phyloP scores from a whole-genome alignment of 2,888 invertebrate species.

The Molorchus minor region DNA sequence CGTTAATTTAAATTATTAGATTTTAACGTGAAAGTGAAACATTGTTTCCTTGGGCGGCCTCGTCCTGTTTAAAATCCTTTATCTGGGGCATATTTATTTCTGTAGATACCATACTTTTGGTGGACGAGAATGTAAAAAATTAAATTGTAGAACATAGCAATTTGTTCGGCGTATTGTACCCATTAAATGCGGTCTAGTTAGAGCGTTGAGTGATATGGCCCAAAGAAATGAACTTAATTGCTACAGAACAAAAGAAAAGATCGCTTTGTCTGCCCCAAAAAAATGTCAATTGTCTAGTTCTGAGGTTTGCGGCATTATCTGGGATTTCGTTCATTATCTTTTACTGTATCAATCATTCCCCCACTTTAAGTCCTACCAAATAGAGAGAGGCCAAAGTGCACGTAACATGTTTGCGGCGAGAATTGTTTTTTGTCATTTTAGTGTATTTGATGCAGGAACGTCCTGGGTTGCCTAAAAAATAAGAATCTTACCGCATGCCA shows the following conservation, averaged over 20 bases:
- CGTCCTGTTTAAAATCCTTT: no score
- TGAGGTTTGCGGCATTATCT: constrained; percentile 20
- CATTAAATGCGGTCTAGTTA: background rate
- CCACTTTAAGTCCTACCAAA: constrained; percentile 1
- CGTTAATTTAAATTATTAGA: no score
- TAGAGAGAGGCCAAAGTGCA: background rate
- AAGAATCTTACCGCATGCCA: no score
- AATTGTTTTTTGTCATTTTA: constrained; percentile 17
- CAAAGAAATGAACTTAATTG: background rate
- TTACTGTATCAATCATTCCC: constrained; percentile 20
- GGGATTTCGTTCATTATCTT: constrained; percentile 22
- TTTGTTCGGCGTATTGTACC: no score
- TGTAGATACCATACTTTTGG: no score
- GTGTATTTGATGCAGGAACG: no score
- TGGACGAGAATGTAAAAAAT: no score
- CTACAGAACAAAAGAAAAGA: constrained; percentile 14
- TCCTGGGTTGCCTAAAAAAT: no score
- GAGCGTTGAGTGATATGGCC: background rate
- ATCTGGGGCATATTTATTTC: no score
- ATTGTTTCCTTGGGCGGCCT: no score
- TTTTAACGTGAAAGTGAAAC: no score
- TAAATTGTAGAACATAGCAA: no score
- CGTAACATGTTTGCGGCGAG: background rate
- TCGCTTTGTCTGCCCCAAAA: constrained; percentile 14
- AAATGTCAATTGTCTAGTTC: constrained; percentile 16